These are phyloP conservation scores for Lithodes maja DNA, from an alignment of 2,888 invertebrate genomes.

Conservation along the genomic window DNA sequence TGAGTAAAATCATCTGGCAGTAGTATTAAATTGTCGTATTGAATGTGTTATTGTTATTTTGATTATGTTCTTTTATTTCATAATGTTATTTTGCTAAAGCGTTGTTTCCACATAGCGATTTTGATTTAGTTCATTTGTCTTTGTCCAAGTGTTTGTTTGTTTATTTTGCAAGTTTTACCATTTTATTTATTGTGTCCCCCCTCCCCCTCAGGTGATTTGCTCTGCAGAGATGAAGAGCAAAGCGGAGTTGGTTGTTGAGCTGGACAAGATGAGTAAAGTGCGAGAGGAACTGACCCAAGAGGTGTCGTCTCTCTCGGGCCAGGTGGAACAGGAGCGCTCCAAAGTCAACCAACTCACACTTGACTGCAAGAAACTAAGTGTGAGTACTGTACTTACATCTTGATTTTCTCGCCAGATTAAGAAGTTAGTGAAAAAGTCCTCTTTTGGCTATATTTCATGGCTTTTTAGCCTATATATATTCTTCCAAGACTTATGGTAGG, in stretches of 20 bases:
- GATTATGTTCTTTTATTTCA: too few relatives aligned
- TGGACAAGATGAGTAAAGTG: slow-evolving; percentile 82
- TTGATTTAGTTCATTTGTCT: too few relatives aligned
- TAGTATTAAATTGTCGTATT: too few relatives aligned
- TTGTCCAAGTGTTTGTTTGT: too few relatives aligned
- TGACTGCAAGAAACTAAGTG: slow-evolving; percentile 51
- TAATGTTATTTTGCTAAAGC: too few relatives aligned
- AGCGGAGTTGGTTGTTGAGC: slow-evolving; percentile 83
- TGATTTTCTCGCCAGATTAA: not conserved
- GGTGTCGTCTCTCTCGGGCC: slow-evolving; percentile 81
- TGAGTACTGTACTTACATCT: slow-evolving; percentile 9
- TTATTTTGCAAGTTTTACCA: too few relatives aligned
- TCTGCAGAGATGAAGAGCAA: slow-evolving; percentile 85
- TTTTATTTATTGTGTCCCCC: too few relatives aligned
- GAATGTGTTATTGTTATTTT: too few relatives aligned
- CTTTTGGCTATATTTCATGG: not conserved
- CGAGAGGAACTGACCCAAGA: slow-evolving; percentile 85
- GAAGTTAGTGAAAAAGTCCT: too few relatives aligned
- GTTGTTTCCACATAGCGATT: too few relatives aligned
- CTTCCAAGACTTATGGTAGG: not conserved
- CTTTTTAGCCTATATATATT: not conserved
- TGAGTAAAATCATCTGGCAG: too few relatives aligned
- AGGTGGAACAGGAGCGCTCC: slow-evolving; percentile 85
- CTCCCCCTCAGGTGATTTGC: slow-evolving; percentile 63
- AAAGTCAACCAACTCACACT: slow-evolving; percentile 77